Evolutionary conservation across 2,113 vertebrate genomes (phyloP), one percentile per base, ranked within the genome.

Genomic region (Bos taurus): DNA sequence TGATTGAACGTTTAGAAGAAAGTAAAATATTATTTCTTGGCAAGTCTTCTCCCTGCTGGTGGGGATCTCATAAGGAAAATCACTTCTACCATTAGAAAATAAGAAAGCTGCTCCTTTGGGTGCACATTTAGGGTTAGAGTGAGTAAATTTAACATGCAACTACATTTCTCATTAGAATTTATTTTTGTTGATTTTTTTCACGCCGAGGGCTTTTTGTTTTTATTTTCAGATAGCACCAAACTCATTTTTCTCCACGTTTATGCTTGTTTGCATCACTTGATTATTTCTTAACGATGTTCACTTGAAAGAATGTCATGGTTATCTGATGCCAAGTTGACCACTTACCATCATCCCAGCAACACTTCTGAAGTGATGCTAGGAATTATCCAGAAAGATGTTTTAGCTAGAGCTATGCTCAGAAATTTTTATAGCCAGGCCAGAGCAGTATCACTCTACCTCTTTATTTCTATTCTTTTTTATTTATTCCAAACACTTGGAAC

Each of bases 121-220:
- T 54, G 26, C 40, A 71, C 50, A n/a, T 46, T 59, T 86, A 48
- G 80, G 25, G 33, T 80, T 46, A 94, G 16, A 56, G 26, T 92
- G 26, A 96, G 48, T 57, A 92, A 71, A 48, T 81, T 82, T 83
- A 84, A 92, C 25, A 90, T 48, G 25, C 5, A 81, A 90, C 59
- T 86, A 25, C 13, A 52, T 57, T 94, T 96, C 81, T 26, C 50
- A 62, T 92, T 96, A 87, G 83, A 43, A n/a, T 97, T 88, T 96
- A 56, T 90, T 91, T 96, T 81, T 59, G 62, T 57, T 74, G 12
- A 93, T 54, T 92, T 83, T 46, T 96, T 93, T 83, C 25, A 77
- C 77, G 77, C 52, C 15, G 25, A 80, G 16, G 16, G 3, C 2
- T 91, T 93, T 50, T 50, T 81, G 19, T 56, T 88, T 95, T 85